Conservation (phyloP, 2,888 invertebrate species). For the Chesias legatella region DNA sequence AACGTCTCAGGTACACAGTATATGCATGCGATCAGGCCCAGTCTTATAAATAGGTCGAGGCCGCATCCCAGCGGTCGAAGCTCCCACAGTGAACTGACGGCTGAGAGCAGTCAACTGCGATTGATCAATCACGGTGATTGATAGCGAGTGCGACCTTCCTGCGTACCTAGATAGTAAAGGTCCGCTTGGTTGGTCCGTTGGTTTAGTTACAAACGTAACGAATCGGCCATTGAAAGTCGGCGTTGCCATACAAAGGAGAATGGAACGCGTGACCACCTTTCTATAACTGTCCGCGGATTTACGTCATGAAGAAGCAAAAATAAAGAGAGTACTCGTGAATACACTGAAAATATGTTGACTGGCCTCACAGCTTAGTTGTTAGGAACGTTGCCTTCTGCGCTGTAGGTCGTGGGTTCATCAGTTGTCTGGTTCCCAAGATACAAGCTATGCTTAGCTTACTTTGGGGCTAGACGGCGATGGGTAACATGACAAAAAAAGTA, state of each 20-base stretch:
- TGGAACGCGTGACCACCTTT: too few species aligned
- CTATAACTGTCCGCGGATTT: too few species aligned
- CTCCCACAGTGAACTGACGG: conserved; percentile 2
- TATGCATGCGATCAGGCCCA: background rate
- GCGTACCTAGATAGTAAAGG: conserved; percentile 20
- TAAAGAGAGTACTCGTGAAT: too few species aligned
- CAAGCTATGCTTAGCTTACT: too few species aligned
- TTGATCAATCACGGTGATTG: conserved; percentile 21
- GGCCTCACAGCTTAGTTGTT: too few species aligned
- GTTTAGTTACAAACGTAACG: conserved; percentile 5
- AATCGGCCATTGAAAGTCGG: conserved; percentile 1
- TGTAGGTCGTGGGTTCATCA: too few species aligned
- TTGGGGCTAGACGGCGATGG: too few species aligned
- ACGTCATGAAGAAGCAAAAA: too few species aligned
- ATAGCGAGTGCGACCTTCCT: conserved; percentile 21
- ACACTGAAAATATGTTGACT: too few species aligned
- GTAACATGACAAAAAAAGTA: too few species aligned
- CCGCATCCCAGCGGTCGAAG: conserved; percentile 1
- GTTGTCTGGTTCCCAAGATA: too few species aligned
- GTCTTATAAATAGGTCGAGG: conserved; percentile 10
- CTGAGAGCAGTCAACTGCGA: conserved; percentile 15
- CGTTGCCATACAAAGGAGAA: background rate
- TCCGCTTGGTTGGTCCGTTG: conserved; percentile 6
- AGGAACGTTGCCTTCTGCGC: too few species aligned
- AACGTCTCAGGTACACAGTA: background rate